Evolutionary conservation across 2,797 vertebrate species (phyloP), one percentile per base, ranked within the genome.

Genomic region (Microchirus variegatus): DNA sequence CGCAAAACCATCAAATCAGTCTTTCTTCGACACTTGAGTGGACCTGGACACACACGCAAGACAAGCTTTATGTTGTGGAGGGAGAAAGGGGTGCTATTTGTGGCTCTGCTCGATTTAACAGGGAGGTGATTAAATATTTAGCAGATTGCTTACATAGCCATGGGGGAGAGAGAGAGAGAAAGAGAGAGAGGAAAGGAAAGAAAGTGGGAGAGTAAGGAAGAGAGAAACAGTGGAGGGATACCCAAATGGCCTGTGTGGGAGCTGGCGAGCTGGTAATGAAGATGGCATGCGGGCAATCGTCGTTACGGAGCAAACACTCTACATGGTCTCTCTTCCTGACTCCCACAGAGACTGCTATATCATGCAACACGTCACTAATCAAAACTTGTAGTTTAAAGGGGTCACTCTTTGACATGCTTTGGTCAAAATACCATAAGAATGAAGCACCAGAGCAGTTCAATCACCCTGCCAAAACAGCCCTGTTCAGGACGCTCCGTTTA

Each of bases 101-200:
- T 63, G 76, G 77, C 81, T 80, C 69, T 38, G 78, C 83, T 90
- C 86, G 49, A 89, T 89, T 90, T 87, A 90, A 86, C 82, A 76
- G 85, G 61, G 70, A 83, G 78, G 78, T 78, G 70, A 92, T 92
- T 86, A 92, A 91, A 92, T 90, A 92, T 91, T 90, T 90, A 91
- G 87, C 73, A 86, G 83, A 88, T 85, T 88, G 86, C 86, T 89
- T 88, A 88, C 85, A 87, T 88, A 76, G 85, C 84, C 73, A 55
- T 74, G 70, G 81, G 79, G 16, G 41, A 43, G 51, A 38, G 31
- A 36, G 36, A 37, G 56, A 18, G 41, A 59, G 63, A 63, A 55
- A 55, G 51, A 43, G 47, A 44, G 52, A 11, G 59, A 55, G 70
- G 58, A 63, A 58, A 14, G 45, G 65, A 58, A 61, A 63, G 67